Percentiles rank a stretch among this genome's conserved stretches.
phyloP scores from a whole-genome alignment of 1,140 invertebrate genomes.

The Polypedilum vanderplanki region DNA sequence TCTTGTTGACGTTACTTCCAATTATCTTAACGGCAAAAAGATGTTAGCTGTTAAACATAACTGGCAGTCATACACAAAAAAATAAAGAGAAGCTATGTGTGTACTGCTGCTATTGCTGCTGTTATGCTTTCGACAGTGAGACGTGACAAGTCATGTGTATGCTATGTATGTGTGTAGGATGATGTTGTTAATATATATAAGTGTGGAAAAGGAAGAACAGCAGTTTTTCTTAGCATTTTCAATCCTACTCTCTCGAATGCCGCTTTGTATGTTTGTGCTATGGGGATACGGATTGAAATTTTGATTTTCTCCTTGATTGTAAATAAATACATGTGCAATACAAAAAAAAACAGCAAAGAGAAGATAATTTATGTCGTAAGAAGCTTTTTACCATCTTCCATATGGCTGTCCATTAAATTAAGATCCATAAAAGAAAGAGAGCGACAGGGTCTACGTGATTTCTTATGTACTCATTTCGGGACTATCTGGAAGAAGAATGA shows the following conservation, averaged over 20 bases:
- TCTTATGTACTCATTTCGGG: background rate
- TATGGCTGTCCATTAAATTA: background rate
- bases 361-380: background rate
- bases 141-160: background rate
- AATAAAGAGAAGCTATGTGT: no score
- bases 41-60: constrained; percentile 11
- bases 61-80: background rate
- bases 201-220: no score
- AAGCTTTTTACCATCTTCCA: constrained; percentile 3
- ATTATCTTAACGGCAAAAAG: background rate
- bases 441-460: background rate
- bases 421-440: background rate
- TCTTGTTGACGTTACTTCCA: constrained; percentile 8
- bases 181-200: no score
- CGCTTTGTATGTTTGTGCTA: no score
- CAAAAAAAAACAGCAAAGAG: background rate
- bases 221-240: no score
- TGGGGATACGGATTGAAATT: no score
- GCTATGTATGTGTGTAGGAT: no score
- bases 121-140: background rate
- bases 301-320: background rate
- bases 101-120: no score
- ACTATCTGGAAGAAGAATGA: no score
- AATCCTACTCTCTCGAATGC: no score
- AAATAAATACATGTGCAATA: background rate